Evolutionary conservation across 2,113 vertebrate species (phyloP), one percentile per base, ranked within the genome.

Genomic region (Strix aluco): DNA sequence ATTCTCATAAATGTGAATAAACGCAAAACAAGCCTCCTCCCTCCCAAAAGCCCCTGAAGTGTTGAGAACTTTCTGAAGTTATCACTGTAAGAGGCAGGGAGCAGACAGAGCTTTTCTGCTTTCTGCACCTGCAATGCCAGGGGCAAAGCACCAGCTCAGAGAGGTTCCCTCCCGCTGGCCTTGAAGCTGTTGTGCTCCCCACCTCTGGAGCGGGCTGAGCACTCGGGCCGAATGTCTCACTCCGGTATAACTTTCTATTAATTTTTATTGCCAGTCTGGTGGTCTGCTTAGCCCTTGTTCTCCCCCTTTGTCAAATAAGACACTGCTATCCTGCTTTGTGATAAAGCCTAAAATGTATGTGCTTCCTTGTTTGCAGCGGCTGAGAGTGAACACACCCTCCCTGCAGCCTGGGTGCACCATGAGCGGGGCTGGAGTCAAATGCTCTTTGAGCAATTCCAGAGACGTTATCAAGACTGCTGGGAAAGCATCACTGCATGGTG

Each of bases 361-460:
- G 27, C 29, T 47, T 61, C n/a, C 22, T 61, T 73, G 59, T 11
- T 13, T 52, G 22, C 15, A 42, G 54, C 7, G 32, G 16, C 62
- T 75, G 42, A 51, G 26, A 2, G n/a, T 17, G 25, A 9, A 25
- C 6, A 17, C 18, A 8, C 7, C 21, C 11, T 49, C 32, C 25
- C 27, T 15, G 22, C 7, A 73, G 14, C 30, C 11, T 30, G 10
- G 38, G 30, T 58, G 13, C 15, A 23, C 12, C 2, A 0, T 4
- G 11, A 0, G 0, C 0, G 0, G 22, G 19, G 13, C 15, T 2
- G 1, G 62, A 71, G 34, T 7, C 58, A 79, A 21, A 22, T 10
- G 26, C 6, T 42, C 36, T 51, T 32, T 26, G 17, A 67, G 20
- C 16, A 67, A 0, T 61, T 72, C 36, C 49, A 66, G 32, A 54